Evolutionary conservation across 2,113 vertebrate species (phyloP), one percentile per base, ranked within the genome.

Genomic region (Syngnathus typhle): DNA sequence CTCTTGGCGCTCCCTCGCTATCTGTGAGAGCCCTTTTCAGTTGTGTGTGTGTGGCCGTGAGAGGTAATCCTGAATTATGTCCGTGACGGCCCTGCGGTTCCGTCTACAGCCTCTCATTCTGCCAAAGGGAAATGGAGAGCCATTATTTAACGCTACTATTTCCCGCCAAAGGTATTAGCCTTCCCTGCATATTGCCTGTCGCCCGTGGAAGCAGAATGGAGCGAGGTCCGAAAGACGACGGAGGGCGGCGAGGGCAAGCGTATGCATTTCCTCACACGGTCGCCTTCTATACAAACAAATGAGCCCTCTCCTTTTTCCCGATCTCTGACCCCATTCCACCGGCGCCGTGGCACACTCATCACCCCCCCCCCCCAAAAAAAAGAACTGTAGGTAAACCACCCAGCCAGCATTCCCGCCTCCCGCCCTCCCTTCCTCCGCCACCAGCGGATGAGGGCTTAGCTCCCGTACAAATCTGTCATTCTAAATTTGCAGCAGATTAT

Each of bases 401-500:
- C 61, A 72, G 56, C 79, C 69, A 78, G 76, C 63, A 71, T 83
- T 79, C 77, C 65, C 78, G 15, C 44, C 6, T 1, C 44, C 5
- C 60, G 36, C 69, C 89, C 94, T 84, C 80, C 77, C 79, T 76
- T 32, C 74, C 71, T 73, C 75, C 66, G 75, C 82, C 92, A 92
- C 92, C 85, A 87, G 84, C 72, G 87, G 84, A 87, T 85, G 83
- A 88, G 84, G 83, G 82, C 83, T 88, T 84, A 88, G 88, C 94
- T 95, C 93, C 92, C 95, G 85, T 94, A 95, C 94, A 94, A 95
- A 96, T 97, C 95, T 98, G 97, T 98, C 97, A 98, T 94, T 99
- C 95, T 98, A 97, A 98, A 99, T 99, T 98, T 96, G 94, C 93
- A 90, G 95, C 93, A 97, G 96, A 98, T 99, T 98, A 99, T 98